Conservation (phyloP, 23 tunicate species). For the Botrylloides violaceus region DNA sequence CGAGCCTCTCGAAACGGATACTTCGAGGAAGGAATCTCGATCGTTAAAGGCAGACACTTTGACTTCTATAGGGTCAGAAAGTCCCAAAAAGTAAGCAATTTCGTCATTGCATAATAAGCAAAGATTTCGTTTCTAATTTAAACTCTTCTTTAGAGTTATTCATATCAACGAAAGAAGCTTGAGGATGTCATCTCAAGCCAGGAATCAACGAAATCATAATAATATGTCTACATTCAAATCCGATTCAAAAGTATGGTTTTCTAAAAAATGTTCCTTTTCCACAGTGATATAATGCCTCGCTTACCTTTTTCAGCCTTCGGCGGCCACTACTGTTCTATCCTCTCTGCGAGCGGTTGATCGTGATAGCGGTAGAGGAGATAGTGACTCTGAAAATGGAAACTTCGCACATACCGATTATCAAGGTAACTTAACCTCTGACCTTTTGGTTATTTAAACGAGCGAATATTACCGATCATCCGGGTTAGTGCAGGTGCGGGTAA, state of each 20-base stretch:
- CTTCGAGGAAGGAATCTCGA: not conserved
- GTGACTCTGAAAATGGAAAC: slow-evolving; percentile 69
- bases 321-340: not conserved
- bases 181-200: not conserved
- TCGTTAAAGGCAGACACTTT: not conserved
- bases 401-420: slow-evolving; percentile 27
- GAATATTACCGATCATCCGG: too few species aligned
- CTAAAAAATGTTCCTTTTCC: not conserved
- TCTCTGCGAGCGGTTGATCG: slow-evolving; percentile 15
- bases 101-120: not conserved
- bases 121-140: not conserved
- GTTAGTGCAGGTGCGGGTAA: too few species aligned
- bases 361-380: slow-evolving; percentile 90
- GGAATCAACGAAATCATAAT: not conserved
- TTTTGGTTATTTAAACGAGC: too few species aligned
- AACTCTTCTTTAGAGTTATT: not conserved
- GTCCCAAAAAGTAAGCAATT: not conserved
- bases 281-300: not conserved
- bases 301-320: not conserved
- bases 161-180: not conserved
- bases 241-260: slow-evolving; percentile 4
- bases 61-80: not conserved
- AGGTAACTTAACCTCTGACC: slow-evolving; percentile 10
- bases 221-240: not conserved
- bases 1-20: not conserved